Conservation (phyloP, 2,888 invertebrate species). For the Pterostichus niger region DNA sequence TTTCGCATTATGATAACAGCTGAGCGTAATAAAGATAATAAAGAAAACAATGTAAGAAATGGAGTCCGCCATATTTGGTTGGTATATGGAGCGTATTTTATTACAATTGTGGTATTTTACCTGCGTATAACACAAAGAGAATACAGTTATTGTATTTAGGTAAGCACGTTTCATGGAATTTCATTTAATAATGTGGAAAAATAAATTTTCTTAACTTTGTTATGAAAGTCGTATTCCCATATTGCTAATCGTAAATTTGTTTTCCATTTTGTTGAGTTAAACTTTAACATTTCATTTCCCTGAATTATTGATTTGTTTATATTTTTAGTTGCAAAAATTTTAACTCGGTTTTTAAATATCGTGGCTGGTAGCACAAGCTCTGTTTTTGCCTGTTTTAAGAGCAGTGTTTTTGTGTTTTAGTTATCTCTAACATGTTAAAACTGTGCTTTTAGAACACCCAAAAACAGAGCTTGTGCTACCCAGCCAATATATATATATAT, state of each 20-base stretch:
- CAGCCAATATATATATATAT: too few relatives aligned
- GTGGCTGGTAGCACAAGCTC: too few relatives aligned
- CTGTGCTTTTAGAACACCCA: too few relatives aligned
- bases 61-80: slow-evolving; percentile 40
- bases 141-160: slow-evolving; percentile 38
- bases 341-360: too few relatives aligned
- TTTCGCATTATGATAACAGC: slow-evolving; percentile 47
- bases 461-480: too few relatives aligned
- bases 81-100: slow-evolving; percentile 42
- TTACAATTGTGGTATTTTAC: slow-evolving; percentile 42
- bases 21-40: slow-evolving; percentile 39
- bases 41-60: slow-evolving; percentile 50
- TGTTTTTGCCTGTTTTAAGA: too few relatives aligned
- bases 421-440: too few relatives aligned
- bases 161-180: slow-evolving; percentile 34
- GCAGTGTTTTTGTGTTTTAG: too few relatives aligned
- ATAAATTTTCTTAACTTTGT: slow-evolving; percentile 34
- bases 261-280: not conserved
- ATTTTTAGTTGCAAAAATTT: too few relatives aligned
- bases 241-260: slow-evolving; percentile 38
- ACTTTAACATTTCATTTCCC: too few relatives aligned
- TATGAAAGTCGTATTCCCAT: not conserved
- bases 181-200: slow-evolving; percentile 42
- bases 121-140: slow-evolving; percentile 40
- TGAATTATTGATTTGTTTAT: too few relatives aligned